Conservation (phyloP, 1,140 invertebrate species). For the Drosophila baimaii region DNA sequence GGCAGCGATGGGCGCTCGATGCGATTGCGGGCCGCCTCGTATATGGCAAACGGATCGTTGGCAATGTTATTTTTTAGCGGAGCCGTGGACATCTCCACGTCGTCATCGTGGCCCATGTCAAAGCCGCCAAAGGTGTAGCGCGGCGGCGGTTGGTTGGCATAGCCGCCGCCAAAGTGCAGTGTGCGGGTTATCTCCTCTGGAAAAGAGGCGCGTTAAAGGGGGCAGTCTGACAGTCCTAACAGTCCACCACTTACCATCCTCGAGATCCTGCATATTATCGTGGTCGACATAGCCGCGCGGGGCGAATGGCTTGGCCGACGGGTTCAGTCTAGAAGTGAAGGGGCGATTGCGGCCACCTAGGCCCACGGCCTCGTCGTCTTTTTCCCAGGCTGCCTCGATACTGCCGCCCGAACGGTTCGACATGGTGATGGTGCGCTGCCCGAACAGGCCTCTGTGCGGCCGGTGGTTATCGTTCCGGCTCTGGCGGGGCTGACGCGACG, state of each 20-base stretch:
- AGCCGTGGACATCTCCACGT: conserved; percentile 46
- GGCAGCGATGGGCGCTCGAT: conserved; percentile 55
- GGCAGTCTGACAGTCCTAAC: background rate
- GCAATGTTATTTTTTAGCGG: conserved; percentile 16
- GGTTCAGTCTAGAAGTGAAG: conserved; percentile 24
- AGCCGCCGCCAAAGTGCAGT: conserved; percentile 59
- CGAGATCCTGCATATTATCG: conserved; percentile 80
- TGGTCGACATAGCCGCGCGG: conserved; percentile 80
- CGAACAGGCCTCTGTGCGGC: conserved; percentile 37
- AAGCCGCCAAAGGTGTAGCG: conserved; percentile 35
- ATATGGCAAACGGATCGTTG: conserved; percentile 76
- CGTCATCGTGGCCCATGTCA: conserved; percentile 43
- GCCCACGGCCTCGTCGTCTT: conserved; percentile 4
- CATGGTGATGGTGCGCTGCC: conserved; percentile 57
- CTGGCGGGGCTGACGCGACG: conserved; percentile 83
- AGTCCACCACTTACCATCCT: conserved; percentile 69
- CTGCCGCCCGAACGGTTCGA: conserved; percentile 27
- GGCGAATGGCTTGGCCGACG: conserved; percentile 54
- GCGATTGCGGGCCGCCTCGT: conserved; percentile 70
- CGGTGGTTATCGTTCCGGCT: conserved; percentile 30
- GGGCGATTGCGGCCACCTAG: conserved; percentile 3
- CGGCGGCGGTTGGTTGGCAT: conserved; percentile 35
- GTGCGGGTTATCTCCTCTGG: conserved; percentile 66
- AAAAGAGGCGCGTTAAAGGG: background rate
- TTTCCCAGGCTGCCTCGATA: conserved; percentile 40